Evolutionary conservation across 2,797 vertebrate genomes (phyloP), one percentile per base, ranked within the genome.

Genomic region (Pyrocephalus nanus): DNA sequence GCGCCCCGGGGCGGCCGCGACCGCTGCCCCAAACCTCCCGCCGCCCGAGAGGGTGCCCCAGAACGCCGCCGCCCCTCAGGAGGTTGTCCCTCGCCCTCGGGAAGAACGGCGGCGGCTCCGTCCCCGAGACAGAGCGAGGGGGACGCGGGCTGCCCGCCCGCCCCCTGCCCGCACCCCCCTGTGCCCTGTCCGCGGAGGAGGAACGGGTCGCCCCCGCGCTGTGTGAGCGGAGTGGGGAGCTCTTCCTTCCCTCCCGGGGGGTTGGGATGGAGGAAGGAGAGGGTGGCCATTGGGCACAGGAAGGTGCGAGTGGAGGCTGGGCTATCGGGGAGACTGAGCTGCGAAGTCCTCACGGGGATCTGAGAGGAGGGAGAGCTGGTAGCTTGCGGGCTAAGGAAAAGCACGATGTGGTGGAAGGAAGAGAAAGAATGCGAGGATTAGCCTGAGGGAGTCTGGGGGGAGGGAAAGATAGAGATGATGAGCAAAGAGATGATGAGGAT

Each of bases 111-210:
- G 4, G 6, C 25, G 4, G 6, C 25, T 34, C 32, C 15, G 1
- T 2, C 21, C 6, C 26, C 1, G 40, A n/a, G 22, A 3, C 9
- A 0, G 4, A 38, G 15, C 0, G 3, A 23, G 10, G 18, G 17
- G 8, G 14, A n/a, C 43, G 26, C 3, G 9, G 32, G 29, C 38
- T 2, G n/a, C 17, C 25, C 7, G 8, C 43, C 19, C 5, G 8
- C 43, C 22, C 5, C 21, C 22, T 36, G 45, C 6, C 17, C 12
- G 4, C 34, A 3, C 14, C 4, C 12, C 6, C n/a, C 2, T 48
- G 11, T 1, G 15, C 8, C 48, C 13, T 3, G 15, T 10, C 64
- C 53, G 3, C 8, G 8, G 43, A 5, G 11, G 16, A 23, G 32
- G 21, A 25, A 22, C 19, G 16, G 11, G 25, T 36, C 3, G 9